Evolutionary conservation across 2,797 vertebrate genomes (phyloP), one percentile per base, ranked within the genome.

Genomic region (Smutsia gigantea): DNA sequence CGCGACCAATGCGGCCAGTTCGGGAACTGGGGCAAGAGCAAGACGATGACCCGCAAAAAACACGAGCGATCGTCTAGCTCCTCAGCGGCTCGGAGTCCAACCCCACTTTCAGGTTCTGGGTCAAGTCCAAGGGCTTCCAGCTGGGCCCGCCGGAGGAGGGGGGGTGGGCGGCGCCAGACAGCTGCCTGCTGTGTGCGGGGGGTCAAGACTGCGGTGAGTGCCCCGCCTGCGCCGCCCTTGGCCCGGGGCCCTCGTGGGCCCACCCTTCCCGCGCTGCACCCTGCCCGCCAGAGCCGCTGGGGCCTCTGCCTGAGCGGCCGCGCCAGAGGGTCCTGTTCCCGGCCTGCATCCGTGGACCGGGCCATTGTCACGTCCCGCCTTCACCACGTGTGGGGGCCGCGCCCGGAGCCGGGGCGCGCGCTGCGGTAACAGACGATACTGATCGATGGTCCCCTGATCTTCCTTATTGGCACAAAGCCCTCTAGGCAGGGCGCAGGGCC

Each of bases 101-200:
- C 98, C 99, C 99, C 98, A 99, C 99, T 92, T 99, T 99, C 98
- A 99, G 99, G 99, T 99, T 99, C 98, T 99, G 99, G 99, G 99
- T 99, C 98, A 99, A 99, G 98, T 99, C 99, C 92, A 99, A 99
- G 98, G 99, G 99, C 97, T 99, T 99, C 98, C 99, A 99, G 98
- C 98, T 99, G 98, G 99, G 99, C 97, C 98, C 98, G 96, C 98
- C 98, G 94, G 99, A 99, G 66, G 98, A 98, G 98, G 97, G 98
- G 98, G 93, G 98, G 98, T 5, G 87, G 42, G 42, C 42, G 42
- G 42, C 42, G 95, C 96, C 95, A 99, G 99, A 98, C 98, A 98
- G 97, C 37, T 39, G 37, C 37, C 99, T 99, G 98, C 99, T 99
- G 95, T 99, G 99, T 98, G 99, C 99, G n/a, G 98, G 98, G 99